Conservation (phyloP, 2,888 invertebrate species). For the Drosophila austrosaltans region DNA sequence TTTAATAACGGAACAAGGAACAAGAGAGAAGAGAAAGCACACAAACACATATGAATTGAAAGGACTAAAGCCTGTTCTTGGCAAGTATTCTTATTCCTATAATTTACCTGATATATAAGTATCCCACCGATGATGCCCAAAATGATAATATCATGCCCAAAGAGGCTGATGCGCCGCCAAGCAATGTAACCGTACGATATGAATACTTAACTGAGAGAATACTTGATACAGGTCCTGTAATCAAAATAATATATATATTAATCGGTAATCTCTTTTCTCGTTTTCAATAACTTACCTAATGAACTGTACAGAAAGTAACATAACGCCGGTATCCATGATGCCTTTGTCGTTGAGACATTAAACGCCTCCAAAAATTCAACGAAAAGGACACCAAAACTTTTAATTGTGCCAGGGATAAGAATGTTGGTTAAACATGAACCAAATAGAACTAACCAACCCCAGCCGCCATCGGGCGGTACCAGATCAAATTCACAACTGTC, state of each 20-base stretch:
- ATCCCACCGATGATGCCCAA: constrained; percentile 91
- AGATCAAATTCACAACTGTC: constrained; percentile 87
- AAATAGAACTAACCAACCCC: constrained; percentile 91
- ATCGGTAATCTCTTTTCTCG: background rate
- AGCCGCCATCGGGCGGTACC: constrained; percentile 92
- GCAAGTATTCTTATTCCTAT: background rate
- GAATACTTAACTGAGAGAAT: constrained; percentile 93
- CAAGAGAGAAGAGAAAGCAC: no score
- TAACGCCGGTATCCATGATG: constrained; percentile 93
- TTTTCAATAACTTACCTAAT: constrained; percentile 86
- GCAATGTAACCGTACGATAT: constrained; percentile 91
- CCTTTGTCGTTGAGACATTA: constrained; percentile 88
- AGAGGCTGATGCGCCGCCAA: constrained; percentile 92
- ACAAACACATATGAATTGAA: no score
- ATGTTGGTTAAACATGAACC: constrained; percentile 93
- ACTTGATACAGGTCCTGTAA: constrained; percentile 92
- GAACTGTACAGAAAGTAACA: constrained; percentile 95
- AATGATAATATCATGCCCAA: constrained; percentile 93
- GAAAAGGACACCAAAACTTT: constrained; percentile 93
- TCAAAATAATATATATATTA: background rate
- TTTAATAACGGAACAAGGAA: no score
- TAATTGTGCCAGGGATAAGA: constrained; percentile 93
- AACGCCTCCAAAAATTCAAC: constrained; percentile 93
- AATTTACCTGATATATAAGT: constrained; percentile 90
- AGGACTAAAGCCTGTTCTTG: no score